These are phyloP conservation scores for Gnatocerus cornutus DNA, from an alignment of 2,888 invertebrate genomes.

Conservation along the genomic window DNA sequence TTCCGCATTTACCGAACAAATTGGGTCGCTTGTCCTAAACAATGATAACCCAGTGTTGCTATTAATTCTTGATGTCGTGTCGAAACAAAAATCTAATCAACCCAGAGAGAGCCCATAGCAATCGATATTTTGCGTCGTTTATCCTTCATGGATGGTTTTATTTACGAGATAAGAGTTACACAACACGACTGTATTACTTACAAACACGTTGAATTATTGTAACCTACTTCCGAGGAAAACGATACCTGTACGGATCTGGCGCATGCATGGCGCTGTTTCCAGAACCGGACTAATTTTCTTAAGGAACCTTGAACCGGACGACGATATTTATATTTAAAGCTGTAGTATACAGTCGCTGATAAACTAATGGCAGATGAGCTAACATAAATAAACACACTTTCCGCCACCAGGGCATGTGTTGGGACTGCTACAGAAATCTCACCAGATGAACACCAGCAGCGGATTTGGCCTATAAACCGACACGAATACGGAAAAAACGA, in stretches of 20 bases:
- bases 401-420: slow-evolving; percentile 39
- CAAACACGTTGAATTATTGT: slow-evolving; percentile 29
- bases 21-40: slow-evolving; percentile 40
- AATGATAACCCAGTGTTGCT: slow-evolving; percentile 38
- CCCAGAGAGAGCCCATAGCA: slow-evolving; percentile 23
- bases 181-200: slow-evolving; percentile 39
- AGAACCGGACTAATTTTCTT: slow-evolving; percentile 20
- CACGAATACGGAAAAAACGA: neutral
- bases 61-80: slow-evolving; percentile 26
- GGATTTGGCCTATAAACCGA: slow-evolving; percentile 19
- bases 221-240: slow-evolving; percentile 31
- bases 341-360: slow-evolving; percentile 33
- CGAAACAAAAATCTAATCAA: slow-evolving; percentile 20
- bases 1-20: slow-evolving; percentile 37
- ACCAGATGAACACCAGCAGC: slow-evolving; percentile 19
- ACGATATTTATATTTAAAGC: slow-evolving; percentile 41
- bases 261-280: neutral
- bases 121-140: slow-evolving; percentile 47
- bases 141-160: slow-evolving; percentile 45
- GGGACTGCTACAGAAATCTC: slow-evolving; percentile 25
- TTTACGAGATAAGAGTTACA: slow-evolving; percentile 46
- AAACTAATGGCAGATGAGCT: slow-evolving; percentile 47
- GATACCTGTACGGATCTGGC: slow-evolving; percentile 32
- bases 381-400: slow-evolving; percentile 47
- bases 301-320: slow-evolving; percentile 39